Conservation (phyloP, 23 tunicate genomes). For the Halocynthia aurantium region DNA sequence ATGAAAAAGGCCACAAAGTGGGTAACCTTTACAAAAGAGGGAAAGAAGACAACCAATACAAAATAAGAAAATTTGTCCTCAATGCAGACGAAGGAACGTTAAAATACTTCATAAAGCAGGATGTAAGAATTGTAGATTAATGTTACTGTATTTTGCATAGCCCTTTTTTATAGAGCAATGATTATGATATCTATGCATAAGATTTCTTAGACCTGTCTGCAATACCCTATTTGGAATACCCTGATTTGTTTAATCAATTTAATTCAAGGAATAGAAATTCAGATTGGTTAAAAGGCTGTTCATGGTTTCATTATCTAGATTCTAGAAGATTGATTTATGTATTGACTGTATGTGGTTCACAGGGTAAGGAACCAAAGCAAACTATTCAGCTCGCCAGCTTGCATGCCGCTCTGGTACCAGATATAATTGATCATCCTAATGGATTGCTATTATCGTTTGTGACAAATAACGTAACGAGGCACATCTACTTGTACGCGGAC, state of each 20-base stretch:
- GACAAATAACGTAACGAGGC: constrained; percentile 48
- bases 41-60: constrained; percentile 76
- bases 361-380: constrained; percentile 95
- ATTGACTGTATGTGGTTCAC: neutral
- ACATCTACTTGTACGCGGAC: constrained; percentile 82
- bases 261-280: no score
- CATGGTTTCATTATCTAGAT: no score
- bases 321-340: neutral
- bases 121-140: constrained; percentile 30
- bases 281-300: neutral
- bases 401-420: constrained; percentile 65
- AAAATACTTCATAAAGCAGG: constrained; percentile 79
- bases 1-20: constrained; percentile 56
- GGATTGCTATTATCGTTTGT: constrained; percentile 69
- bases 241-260: no score
- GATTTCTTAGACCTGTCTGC: no score
- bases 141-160: no score
- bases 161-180: no score
- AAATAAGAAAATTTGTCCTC: constrained; percentile 55
- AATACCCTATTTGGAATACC: no score
- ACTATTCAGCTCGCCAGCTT: constrained; percentile 46
- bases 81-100: constrained; percentile 69
- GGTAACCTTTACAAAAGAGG: constrained; percentile 78
- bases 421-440: constrained; percentile 68
- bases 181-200: no score